Base-by-base conservation (phyloP, 53 echinoderm and acorn worm species). In the Patiria pectinifera region DNA sequence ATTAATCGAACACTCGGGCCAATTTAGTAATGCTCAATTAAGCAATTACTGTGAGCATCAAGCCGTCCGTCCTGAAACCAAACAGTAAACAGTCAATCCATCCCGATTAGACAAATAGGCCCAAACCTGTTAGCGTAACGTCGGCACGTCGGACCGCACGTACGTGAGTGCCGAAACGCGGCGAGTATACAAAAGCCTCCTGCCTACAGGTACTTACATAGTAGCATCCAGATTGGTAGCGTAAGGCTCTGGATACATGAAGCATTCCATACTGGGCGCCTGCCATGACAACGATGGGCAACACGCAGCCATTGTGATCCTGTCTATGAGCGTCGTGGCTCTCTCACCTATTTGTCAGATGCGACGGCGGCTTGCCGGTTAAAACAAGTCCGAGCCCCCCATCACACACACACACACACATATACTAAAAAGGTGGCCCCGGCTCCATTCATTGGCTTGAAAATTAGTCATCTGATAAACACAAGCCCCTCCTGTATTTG, bases 391-490 rank as follows among this genome's bases (percentile, higher is more conserved):
- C n/a, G 18, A 47, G 75, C 22, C 86, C 80, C 53, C 75, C 58
- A 86, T 86, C 86, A 86, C 63, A 6, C 59, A 59, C 53, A 75
- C 47, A 91, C 82, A 84, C 82, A 15, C 59, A 59, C 23, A 49
- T 22, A 82, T 84, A 91, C 82, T 91, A 91, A 86, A 92, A 87
- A 53, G 78, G 87, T 78, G 87, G 87, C 82, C 71, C 53, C 86
- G 78, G 82, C 70, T 92, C 86, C 92, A 92, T 78, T 87, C 87
- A 87, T 92, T 92, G 92, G 92, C 86, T 92, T 79, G 87, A 85
- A 92, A 92, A 92, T 92, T 92, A 92, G 92, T 92, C 92, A 92
- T 92, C 92, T 92, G 92, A 86, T 92, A 86, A 92, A 85, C 86
- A 86, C 80, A 70, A 80, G 80, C 70, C 86, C 86, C 81, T 80